Base-by-base conservation (phyloP, 2,113 vertebrate genomes). In the Empidonax alnorum region DNA sequence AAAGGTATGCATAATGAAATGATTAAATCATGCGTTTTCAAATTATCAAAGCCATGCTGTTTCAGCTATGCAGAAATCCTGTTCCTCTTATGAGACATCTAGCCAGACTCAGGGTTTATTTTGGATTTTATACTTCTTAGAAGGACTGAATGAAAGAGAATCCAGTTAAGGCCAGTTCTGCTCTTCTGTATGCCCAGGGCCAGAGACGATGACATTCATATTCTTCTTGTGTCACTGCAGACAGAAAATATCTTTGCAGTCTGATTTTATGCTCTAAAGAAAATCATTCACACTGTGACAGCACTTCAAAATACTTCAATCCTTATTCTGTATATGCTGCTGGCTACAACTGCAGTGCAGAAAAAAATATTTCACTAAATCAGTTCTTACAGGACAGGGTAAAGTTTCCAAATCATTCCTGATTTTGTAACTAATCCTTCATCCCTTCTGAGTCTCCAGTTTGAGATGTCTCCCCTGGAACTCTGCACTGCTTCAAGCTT, bases 241-340 rank as follows among this genome's bases (percentile, higher is more conserved):
- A 94, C 53, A 96, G 81, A 93, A 94, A 97, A 96, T 93, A 96
- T 90, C 88, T 96, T 89, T 93, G 86, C 86, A 73, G 93, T 72
- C 90, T 95, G 92, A 96, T 96, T 95, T 92, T 94, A 94, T 96
- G 80, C 92, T 95, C 94, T 94, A 56, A 92, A 94, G 95, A 93
- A 96, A 97, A 97, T 95, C 75, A 94, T 93, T 97, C 94, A 90
- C 88, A 79, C 87, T 93, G 91, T 95, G 96, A 94, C 91, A 97
- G 93, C 73, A 82, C 96, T 95, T 95, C 96, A 95, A 97, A 96
- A 92, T 94, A 97, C 94, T 97, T 96, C 96, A 86, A 88, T 93
- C 91, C 93, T 94, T 78, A 94, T 88, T 93, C 95, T 93, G 73
- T 93, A 39, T 94, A 75, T 90, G 91, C 93, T 96, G 75, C 82